Percentiles rank a stretch among this genome's conserved stretches.
phyloP scores from a whole-genome alignment of 2,888 invertebrate genomes.

The Aleiodes testaceus region DNA sequence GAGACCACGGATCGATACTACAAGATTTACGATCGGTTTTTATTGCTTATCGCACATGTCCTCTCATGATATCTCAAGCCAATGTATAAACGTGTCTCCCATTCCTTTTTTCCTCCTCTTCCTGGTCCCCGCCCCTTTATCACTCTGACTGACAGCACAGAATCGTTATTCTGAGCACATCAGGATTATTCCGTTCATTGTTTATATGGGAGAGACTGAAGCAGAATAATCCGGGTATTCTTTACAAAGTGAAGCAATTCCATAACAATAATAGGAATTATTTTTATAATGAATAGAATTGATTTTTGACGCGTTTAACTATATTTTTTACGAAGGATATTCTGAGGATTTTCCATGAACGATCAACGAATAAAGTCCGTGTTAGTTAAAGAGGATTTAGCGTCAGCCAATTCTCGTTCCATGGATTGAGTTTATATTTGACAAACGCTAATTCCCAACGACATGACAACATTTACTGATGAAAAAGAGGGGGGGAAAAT shows the following conservation, averaged over 20 bases:
- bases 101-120: background rate
- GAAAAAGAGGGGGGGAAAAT: no score
- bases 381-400: constrained; percentile 38
- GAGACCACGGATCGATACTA: constrained; percentile 38
- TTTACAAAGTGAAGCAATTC: no score
- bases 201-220: no score
- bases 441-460: constrained; percentile 34
- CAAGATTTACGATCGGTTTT: constrained; percentile 48
- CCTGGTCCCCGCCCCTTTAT: no score
- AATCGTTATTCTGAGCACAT: no score
- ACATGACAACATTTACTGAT: constrained; percentile 21
- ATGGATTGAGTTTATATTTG: constrained; percentile 38
- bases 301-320: no score
- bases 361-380: constrained; percentile 1
- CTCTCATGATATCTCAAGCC: background rate
- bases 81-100: constrained; percentile 17
- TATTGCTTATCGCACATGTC: constrained; percentile 37
- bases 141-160: no score
- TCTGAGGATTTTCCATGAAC: constrained; percentile 20
- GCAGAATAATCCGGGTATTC: no score
- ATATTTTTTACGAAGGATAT: constrained; percentile 29
- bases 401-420: constrained; percentile 37
- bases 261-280: no score
- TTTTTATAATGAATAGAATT: no score
- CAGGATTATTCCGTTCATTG: no score